Evolutionary conservation across 2,113 vertebrate genomes (phyloP).

Genomic region (Esox niger): DNA sequence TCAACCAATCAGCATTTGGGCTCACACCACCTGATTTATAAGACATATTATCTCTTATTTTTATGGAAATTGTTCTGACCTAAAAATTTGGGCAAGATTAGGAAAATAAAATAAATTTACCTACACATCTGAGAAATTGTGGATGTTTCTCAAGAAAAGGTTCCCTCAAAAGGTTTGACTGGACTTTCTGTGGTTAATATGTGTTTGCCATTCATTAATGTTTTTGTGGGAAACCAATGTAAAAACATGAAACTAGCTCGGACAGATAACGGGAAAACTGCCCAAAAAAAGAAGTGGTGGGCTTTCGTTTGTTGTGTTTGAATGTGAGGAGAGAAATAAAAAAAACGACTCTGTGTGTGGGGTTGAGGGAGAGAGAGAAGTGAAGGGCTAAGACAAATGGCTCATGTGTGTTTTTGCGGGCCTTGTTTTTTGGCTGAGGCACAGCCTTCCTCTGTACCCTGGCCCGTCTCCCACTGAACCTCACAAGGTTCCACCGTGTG

Average conservation of each 20-base stretch:
- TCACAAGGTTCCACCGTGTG: neutral
- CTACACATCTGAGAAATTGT: too few species aligned
- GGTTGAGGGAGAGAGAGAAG: neutral
- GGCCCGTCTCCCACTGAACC: slow-evolving; percentile 13
- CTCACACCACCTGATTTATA: too few species aligned
- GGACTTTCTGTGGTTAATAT: neutral
- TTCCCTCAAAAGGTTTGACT: neutral
- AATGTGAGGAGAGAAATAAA: slow-evolving; percentile 1
- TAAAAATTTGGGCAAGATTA: too few species aligned
- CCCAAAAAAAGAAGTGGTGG: neutral
- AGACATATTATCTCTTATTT: too few species aligned
- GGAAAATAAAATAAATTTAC: too few species aligned
- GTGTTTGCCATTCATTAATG: neutral
- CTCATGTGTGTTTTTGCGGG: slow-evolving; percentile 8
- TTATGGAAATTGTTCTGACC: too few species aligned
- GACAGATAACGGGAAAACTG: neutral
- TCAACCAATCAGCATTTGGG: too few species aligned
- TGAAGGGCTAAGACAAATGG: neutral
- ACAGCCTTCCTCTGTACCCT: slow-evolving; percentile 14
- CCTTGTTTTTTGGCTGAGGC: neutral
- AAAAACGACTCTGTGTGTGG: neutral
- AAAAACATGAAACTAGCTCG: neutral
- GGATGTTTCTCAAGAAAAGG: too few species aligned
- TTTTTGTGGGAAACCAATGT: slow-evolving; percentile 3
- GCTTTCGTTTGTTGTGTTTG: neutral